phyloP scores from a whole-genome alignment of 2,888 invertebrate species.

The Aphidius colemani region DNA sequence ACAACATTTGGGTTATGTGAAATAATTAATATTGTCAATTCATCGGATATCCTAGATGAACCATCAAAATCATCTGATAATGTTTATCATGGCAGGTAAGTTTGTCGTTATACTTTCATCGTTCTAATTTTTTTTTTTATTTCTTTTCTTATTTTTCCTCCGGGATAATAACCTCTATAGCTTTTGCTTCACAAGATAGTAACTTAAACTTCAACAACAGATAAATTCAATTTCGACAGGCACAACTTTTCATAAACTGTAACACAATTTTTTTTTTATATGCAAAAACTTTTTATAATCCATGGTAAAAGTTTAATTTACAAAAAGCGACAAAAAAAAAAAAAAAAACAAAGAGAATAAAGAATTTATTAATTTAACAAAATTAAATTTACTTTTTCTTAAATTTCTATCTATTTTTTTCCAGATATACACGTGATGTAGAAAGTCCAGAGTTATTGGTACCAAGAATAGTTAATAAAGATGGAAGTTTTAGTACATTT shows the following conservation, averaged over 20 bases:
- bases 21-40: constrained; percentile 14
- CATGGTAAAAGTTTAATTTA: not conserved
- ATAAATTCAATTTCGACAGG: not conserved
- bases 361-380: no score
- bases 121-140: not conserved
- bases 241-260: not conserved
- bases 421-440: constrained; percentile 62
- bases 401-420: not conserved
- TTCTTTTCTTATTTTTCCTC: not conserved
- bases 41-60: constrained; percentile 18
- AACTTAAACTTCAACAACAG: not conserved
- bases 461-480: constrained; percentile 58
- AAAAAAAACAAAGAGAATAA: no score
- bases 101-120: not conserved
- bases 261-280: not conserved
- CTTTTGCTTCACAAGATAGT: constrained; percentile 3
- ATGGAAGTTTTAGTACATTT: constrained; percentile 61
- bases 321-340: not conserved
- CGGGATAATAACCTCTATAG: not conserved
- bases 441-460: constrained; percentile 60
- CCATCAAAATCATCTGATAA: constrained; percentile 27
- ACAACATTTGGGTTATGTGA: not conserved
- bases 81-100: constrained; percentile 51
- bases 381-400: not conserved
- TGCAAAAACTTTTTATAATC: no score